Evolutionary conservation across 2,113 vertebrate genomes (phyloP).

Genomic region (Tricholaema leucomelas): DNA sequence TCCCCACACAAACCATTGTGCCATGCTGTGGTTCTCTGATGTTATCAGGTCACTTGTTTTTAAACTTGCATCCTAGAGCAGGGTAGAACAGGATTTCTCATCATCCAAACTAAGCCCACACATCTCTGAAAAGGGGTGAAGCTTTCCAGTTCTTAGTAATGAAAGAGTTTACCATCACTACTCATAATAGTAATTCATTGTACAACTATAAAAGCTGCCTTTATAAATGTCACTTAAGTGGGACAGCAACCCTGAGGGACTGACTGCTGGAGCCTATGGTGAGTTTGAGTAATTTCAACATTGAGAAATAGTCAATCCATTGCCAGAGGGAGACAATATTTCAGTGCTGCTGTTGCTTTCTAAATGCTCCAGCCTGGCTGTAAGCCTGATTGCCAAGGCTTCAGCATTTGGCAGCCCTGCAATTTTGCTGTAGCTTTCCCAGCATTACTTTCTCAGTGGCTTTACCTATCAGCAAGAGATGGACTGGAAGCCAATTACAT

Average conservation of each 20-base stretch:
- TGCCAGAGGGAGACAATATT: background rate
- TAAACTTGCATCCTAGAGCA: background rate
- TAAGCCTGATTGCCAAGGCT: background rate
- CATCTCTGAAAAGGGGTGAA: background rate
- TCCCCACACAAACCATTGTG: no score
- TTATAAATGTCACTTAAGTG: slow-evolving; percentile 5
- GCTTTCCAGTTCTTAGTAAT: background rate
- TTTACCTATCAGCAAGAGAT: background rate
- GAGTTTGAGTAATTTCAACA: background rate
- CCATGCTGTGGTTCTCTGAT: no score
- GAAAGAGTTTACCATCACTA: background rate
- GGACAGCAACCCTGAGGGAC: background rate
- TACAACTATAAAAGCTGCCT: background rate
- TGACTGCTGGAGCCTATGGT: background rate
- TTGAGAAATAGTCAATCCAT: background rate
- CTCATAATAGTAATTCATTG: background rate
- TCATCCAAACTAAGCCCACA: background rate
- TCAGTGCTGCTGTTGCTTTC: background rate
- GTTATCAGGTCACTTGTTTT: background rate
- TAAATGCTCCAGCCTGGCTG: background rate
- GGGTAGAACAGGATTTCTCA: background rate
- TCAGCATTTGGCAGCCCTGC: background rate
- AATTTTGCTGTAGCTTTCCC: background rate
- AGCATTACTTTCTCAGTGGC: background rate
- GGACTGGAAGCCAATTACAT: background rate